phyloP scores from a whole-genome alignment of 1,140 invertebrate genomes.

The Nebria ingens region DNA sequence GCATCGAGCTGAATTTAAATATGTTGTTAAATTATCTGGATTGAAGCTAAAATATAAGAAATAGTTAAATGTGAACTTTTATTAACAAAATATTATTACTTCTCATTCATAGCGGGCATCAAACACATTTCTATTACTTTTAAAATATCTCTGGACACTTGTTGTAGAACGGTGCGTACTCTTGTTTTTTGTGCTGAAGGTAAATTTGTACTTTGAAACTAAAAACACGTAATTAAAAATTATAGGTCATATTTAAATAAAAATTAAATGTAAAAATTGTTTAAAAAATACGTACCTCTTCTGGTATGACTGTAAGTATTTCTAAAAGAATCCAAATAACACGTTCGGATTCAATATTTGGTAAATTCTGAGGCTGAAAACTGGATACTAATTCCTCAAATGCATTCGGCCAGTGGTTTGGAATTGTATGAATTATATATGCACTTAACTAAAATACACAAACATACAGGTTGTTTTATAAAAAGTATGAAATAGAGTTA shows the following conservation, averaged over 20 bases:
- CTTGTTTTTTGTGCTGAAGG: slow-evolving; percentile 33
- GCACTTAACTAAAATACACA: slow-evolving; percentile 46
- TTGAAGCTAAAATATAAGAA: slow-evolving; percentile 24
- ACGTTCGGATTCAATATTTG: slow-evolving; percentile 41
- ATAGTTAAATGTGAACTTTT: neutral
- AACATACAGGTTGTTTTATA: too few species aligned
- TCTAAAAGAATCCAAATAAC: slow-evolving; percentile 56
- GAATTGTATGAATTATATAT: slow-evolving; percentile 53
- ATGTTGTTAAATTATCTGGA: slow-evolving; percentile 35
- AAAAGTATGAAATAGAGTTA: slow-evolving; percentile 8
- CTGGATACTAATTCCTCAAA: slow-evolving; percentile 51
- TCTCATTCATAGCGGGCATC: slow-evolving; percentile 25
- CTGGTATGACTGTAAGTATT: slow-evolving; percentile 65
- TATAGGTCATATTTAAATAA: neutral
- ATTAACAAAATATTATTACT: slow-evolving; percentile 19
- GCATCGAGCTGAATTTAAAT: slow-evolving; percentile 45
- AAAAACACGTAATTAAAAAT: slow-evolving; percentile 24
- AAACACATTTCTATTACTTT: slow-evolving; percentile 34
- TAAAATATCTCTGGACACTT: slow-evolving; percentile 33
- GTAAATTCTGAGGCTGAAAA: slow-evolving; percentile 49
- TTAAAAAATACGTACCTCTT: slow-evolving; percentile 50
- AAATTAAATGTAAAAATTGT: slow-evolving; percentile 10
- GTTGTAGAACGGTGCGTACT: slow-evolving; percentile 37
- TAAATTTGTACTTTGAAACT: slow-evolving; percentile 44
- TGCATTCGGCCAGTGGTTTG: slow-evolving; percentile 50